Evolutionary conservation across 2,113 vertebrate species (phyloP), one percentile per base, ranked within the genome.

Genomic region (Paracyprichromis sp.): DNA sequence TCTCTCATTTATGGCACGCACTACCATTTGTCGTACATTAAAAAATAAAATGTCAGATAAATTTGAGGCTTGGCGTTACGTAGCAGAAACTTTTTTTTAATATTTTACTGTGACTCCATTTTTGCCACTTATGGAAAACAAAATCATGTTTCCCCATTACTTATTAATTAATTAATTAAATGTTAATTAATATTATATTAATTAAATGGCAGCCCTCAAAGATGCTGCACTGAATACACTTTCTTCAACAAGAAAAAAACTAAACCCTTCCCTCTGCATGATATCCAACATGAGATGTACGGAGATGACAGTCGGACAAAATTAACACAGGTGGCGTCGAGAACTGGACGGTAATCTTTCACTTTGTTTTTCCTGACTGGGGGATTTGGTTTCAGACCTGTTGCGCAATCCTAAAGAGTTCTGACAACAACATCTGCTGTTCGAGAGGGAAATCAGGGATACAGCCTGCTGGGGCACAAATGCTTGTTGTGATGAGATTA

Each of bases 391-490:
- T 92, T 92, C 92, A 91, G 26, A 19, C 17, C 61, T 40, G 84
- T 89, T 94, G 76, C 5, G 47, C 85, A 91, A 89, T 92, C 76
- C 78, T 80, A 61, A 82, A 90, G 79, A 26, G 81, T 84, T 59
- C 63, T 31, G 78, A 91, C 89, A 91, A 92, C 93, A 93, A 92
- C 93, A 94, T 93, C 88, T 93, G 92, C 59, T 86, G 63, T 83
- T 82, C 0, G 36, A 79, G 71, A 47, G 83, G 21, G 66, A 54
- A 84, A 84, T 83, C 81, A 78, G 83, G 79, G 88, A 66, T 78
- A 21, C 63, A 16, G 80, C 84, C 90, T 79, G 87, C 87, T 81
- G 92, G 84, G 87, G 73, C 40, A 24, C 82, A 73, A 86, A 83
- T 43, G 82, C 76, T 84, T 83, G 91, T 84, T 89, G 24, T 85